phyloP scores from a whole-genome alignment of 1,140 invertebrate species.

The Whitmania pigra region DNA sequence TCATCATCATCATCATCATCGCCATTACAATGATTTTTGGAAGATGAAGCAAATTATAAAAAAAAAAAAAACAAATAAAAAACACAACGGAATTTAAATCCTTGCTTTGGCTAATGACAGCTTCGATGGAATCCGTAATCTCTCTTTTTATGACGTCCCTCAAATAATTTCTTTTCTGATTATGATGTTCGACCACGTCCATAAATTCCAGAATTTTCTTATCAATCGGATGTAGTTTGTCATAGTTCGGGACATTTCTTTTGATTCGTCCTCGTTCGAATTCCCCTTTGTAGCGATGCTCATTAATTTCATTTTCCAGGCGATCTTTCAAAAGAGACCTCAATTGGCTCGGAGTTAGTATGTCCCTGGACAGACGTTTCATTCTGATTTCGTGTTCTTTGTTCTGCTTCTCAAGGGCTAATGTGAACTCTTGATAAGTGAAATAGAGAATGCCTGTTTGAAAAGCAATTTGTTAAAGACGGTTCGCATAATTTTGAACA shows the following conservation, averaged over 20 bases:
- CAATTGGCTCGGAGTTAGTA: constrained; percentile 1
- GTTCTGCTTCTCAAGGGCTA: constrained; percentile 7
- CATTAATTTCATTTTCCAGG: neutral
- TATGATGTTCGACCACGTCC: neutral
- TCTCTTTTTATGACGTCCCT: neutral
- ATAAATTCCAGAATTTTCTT: constrained; percentile 8
- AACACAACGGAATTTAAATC: neutral
- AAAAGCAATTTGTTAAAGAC: neutral
- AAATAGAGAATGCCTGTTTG: constrained; percentile 1
- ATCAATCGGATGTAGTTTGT: constrained; percentile 5
- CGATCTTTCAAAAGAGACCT: neutral
- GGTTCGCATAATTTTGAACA: neutral
- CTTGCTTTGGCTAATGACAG: neutral
- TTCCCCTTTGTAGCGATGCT: neutral
- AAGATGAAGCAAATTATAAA: neutral
- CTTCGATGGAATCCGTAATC: neutral
- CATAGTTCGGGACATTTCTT: neutral
- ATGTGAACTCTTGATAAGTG: constrained; percentile 4
- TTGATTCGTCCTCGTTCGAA: neutral
- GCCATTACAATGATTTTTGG: neutral
- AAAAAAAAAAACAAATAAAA: neutral
- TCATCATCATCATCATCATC: neutral
- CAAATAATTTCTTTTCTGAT: neutral
- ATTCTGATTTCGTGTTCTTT: constrained; percentile 9
- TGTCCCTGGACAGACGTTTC: neutral